phyloP scores from a whole-genome alignment of 2,888 invertebrate species.

The Volucella inflata region DNA sequence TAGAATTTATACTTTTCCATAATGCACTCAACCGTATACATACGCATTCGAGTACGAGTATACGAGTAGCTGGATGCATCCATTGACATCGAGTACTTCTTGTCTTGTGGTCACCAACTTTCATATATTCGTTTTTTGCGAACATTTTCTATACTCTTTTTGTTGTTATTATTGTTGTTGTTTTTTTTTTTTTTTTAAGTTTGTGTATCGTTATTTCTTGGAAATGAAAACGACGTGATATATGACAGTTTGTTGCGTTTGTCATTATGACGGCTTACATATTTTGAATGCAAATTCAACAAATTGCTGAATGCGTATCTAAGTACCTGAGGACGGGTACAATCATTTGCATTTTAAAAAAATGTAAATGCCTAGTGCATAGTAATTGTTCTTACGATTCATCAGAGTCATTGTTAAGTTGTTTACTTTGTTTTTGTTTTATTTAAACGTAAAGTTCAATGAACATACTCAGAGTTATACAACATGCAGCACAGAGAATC shows the following conservation, averaged over 20 bases:
- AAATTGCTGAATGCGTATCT: constrained; percentile 51
- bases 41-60: too few relatives aligned
- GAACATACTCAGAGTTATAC: constrained; percentile 62
- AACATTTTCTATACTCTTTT: not conserved
- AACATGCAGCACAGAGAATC: constrained; percentile 19
- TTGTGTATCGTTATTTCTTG: constrained; percentile 1
- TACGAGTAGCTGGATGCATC: constrained; percentile 28
- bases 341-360: constrained; percentile 35
- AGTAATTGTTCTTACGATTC: constrained; percentile 42
- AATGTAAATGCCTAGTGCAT: constrained; percentile 52
- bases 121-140: constrained; percentile 37
- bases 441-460: constrained; percentile 60
- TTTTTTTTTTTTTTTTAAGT: not conserved
- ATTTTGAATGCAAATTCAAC: constrained; percentile 66
- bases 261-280: constrained; percentile 73
- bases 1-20: constrained; percentile 36
- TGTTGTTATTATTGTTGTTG: constrained; percentile 6
- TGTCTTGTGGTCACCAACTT: constrained; percentile 59
- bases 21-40: constrained; percentile 40
- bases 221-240: constrained; percentile 58
- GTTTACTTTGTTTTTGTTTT: constrained; percentile 9
- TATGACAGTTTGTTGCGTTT: constrained; percentile 61
- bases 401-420: too few relatives aligned
- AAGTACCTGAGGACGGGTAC: not conserved
- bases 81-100: constrained; percentile 32